phyloP scores from a whole-genome alignment of 2,113 vertebrate genomes.

The Aegotheles bennettii region DNA sequence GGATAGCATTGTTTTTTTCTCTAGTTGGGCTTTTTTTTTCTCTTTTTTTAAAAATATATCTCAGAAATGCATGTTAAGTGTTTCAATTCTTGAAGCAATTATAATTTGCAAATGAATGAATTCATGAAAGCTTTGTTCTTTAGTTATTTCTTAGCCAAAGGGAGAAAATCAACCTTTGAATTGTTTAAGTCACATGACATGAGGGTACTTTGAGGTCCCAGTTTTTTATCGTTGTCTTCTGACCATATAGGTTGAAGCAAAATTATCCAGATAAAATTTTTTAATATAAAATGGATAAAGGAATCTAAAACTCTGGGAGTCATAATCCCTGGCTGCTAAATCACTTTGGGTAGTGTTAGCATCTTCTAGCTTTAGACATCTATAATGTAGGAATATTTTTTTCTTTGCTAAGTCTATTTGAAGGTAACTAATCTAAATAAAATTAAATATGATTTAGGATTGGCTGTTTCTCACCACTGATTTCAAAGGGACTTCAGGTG shows the following conservation, averaged over 20 bases:
- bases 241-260: not conserved
- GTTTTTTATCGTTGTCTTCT: not conserved
- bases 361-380: not conserved
- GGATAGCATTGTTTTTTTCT: not conserved
- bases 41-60: not conserved
- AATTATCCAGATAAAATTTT: not conserved
- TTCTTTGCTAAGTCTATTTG: not conserved
- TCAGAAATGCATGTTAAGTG: not conserved
- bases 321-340: not conserved
- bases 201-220: not conserved
- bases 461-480: not conserved
- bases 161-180: not conserved
- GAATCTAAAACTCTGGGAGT: not conserved
- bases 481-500: not conserved
- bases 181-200: not conserved
- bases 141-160: not conserved
- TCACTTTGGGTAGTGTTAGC: not conserved
- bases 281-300: slow-evolving; percentile 38
- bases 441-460: not conserved
- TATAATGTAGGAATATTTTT: not conserved
- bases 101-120: slow-evolving; percentile 1
- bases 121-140: not conserved
- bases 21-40: not conserved
- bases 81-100: slow-evolving; percentile 10
- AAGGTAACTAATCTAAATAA: not conserved